These are phyloP conservation scores for Neogobius melanostomus DNA, from an alignment of 2,113 vertebrate species.

Conservation along the genomic window DNA sequence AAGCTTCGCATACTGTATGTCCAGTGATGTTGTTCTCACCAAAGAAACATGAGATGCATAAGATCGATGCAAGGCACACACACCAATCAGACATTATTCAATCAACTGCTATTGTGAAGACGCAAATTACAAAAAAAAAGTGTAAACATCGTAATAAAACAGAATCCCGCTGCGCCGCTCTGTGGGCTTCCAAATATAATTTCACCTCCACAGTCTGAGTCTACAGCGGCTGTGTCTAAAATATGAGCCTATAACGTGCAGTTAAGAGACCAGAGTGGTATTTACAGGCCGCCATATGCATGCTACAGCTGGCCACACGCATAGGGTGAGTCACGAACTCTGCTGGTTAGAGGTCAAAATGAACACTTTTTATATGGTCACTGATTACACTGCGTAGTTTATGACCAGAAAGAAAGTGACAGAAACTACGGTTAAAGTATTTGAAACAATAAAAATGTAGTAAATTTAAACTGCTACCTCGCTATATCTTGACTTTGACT, in stretches of 20 bases:
- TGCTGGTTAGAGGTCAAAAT: neutral
- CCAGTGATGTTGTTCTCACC: too few relatives aligned
- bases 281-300: slow-evolving; percentile 22
- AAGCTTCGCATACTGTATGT: too few relatives aligned
- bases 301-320: slow-evolving; percentile 6
- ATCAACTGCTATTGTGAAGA: slow-evolving; percentile 4
- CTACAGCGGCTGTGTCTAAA: neutral
- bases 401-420: neutral
- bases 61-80: neutral
- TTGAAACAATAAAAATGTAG: too few relatives aligned
- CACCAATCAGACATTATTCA: neutral
- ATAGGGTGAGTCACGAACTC: neutral
- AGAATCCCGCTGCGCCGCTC: neutral
- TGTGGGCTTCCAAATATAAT: neutral
- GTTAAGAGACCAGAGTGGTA: slow-evolving; percentile 35
- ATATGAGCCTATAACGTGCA: slow-evolving; percentile 6
- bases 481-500: too few relatives aligned
- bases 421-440: neutral
- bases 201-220: neutral
- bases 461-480: too few relatives aligned
- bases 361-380: neutral
- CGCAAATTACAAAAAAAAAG: neutral
- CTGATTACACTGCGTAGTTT: neutral
- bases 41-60: neutral
- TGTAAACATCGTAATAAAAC: neutral